phyloP scores from a whole-genome alignment of 2,797 vertebrate species.

The Peromyscus eremicus region DNA sequence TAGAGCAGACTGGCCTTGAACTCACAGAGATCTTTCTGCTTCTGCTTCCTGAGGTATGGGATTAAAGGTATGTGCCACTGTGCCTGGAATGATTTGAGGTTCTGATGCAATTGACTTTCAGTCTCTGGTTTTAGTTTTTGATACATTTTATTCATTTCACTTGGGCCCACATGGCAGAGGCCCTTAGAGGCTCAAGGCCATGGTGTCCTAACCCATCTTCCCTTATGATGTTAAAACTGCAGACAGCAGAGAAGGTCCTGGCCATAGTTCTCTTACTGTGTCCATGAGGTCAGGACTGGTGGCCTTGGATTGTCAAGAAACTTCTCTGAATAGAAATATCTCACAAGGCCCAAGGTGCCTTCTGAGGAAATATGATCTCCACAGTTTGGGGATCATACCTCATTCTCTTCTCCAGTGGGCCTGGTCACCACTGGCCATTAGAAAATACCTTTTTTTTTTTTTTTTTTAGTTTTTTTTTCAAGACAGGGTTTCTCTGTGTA shows the following conservation, averaged over 20 bases:
- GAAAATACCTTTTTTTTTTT: not conserved
- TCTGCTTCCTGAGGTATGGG: not conserved
- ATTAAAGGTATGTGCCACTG: not conserved
- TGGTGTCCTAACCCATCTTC: not conserved
- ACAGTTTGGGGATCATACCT: not conserved
- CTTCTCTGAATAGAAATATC: not conserved
- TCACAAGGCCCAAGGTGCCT: not conserved
- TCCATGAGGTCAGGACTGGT: not conserved
- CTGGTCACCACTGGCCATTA: not conserved
- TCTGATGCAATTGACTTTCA: not conserved
- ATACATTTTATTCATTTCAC: conserved; percentile 20
- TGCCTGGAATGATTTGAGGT: not conserved
- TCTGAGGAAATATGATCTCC: not conserved
- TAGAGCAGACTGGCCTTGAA: not conserved
- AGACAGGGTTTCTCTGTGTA: not conserved
- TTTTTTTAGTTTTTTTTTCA: not conserved
- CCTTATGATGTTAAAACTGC: not conserved
- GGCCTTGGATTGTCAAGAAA: not conserved
- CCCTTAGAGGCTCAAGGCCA: not conserved
- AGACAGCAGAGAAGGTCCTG: not conserved
- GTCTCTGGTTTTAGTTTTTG: not conserved
- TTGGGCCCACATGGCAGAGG: not conserved
- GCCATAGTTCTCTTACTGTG: not conserved
- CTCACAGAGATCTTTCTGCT: not conserved
- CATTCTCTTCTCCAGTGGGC: not conserved